A percentile compares a stretch with the other conserved stretches of the same genome.
phyloP scores from a whole-genome alignment of 2,113 vertebrate species.

The Murina feae region DNA sequence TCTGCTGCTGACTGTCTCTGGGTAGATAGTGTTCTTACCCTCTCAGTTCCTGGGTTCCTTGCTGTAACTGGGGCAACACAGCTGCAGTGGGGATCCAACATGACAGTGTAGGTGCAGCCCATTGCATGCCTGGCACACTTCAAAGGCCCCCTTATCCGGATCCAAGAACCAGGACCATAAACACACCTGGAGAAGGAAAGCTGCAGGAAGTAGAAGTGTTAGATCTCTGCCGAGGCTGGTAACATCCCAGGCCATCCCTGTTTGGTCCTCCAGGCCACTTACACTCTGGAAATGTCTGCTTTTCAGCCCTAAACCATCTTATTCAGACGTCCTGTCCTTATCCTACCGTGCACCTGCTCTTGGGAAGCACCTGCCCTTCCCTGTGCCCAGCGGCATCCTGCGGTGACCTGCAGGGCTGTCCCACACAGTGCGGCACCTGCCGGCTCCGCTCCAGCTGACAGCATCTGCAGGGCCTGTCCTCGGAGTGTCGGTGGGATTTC shows the following conservation, averaged over 20 bases:
- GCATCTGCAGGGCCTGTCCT: neutral
- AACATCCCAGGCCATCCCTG: neutral
- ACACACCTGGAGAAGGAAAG: neutral
- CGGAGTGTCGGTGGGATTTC: neutral
- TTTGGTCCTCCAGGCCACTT: neutral
- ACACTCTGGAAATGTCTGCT: neutral
- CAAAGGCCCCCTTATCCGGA: neutral
- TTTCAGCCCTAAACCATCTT: neutral
- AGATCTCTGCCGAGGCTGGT: neutral
- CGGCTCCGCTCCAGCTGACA: no score
- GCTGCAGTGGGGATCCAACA: neutral
- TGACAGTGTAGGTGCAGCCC: neutral
- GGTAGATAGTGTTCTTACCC: neutral
- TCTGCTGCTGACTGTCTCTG: neutral
- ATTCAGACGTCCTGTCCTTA: neutral
- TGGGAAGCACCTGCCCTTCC: neutral
- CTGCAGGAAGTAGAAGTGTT: neutral
- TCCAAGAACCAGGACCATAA: neutral
- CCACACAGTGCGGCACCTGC: neutral
- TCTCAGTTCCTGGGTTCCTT: neutral
- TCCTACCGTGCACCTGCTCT: neutral
- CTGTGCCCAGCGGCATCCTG: neutral
- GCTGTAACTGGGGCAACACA: neutral
- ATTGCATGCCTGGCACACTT: neutral
- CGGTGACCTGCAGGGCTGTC: neutral